Conservation (phyloP, 1,140 invertebrate genomes). For the Euura saliciscinereae region DNA sequence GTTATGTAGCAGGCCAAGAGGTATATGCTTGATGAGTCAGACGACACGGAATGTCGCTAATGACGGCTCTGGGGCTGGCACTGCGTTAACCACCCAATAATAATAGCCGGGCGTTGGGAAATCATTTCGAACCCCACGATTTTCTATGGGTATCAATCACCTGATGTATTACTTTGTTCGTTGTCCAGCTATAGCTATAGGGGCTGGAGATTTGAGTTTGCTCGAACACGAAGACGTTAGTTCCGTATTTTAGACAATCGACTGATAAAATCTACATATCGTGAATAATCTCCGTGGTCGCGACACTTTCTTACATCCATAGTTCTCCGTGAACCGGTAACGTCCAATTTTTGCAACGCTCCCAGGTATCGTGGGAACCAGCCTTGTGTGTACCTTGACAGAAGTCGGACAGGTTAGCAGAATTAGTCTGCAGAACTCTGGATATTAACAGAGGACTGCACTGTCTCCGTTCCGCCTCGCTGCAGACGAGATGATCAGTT, state of each 20-base stretch:
- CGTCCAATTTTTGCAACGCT: slow-evolving; percentile 26
- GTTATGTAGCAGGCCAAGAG: slow-evolving; percentile 10
- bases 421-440: slow-evolving; percentile 33
- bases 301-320: neutral
- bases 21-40: slow-evolving; percentile 42
- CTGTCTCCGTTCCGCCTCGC: slow-evolving; percentile 24
- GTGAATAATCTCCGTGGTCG: neutral
- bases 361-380: slow-evolving; percentile 32
- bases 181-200: too few species aligned
- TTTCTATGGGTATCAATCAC: neutral
- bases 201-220: too few species aligned
- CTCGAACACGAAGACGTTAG: too few species aligned
- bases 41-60: slow-evolving; percentile 46
- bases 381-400: slow-evolving; percentile 26
- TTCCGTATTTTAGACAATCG: too few species aligned
- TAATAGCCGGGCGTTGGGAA: neutral
- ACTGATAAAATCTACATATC: too few species aligned
- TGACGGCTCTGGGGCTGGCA: slow-evolving; percentile 25
- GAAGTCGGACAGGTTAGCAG: slow-evolving; percentile 25
- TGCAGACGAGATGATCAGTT: slow-evolving; percentile 13
- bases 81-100: neutral
- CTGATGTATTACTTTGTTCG: too few species aligned
- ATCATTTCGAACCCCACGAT: neutral
- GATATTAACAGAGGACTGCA: slow-evolving; percentile 23
- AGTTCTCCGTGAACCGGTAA: slow-evolving; percentile 22